A percentile compares a stretch with the other conserved stretches of the same genome.
Evolutionary conservation across 1,140 invertebrate species (phyloP).

Genomic region (Caerostris extrusa): DNA sequence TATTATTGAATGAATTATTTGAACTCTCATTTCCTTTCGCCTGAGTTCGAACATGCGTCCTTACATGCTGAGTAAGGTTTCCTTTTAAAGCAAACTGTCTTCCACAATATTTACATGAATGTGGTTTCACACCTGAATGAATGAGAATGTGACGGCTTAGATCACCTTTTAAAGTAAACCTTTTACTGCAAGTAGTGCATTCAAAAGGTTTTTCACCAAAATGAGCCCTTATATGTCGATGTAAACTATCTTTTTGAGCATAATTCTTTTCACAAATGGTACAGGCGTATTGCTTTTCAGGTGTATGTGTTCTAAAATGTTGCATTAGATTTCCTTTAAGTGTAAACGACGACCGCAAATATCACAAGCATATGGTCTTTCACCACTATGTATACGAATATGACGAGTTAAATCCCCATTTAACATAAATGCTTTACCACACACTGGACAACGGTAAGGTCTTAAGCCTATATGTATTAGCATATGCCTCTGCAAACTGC

Average conservation of each 20-base stretch:
- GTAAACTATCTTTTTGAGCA: conserved; percentile 74
- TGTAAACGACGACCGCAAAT: conserved; percentile 80
- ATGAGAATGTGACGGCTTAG: conserved; percentile 84
- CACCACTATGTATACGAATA: conserved; percentile 82
- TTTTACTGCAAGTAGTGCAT: conserved; percentile 83
- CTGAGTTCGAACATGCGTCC: conserved; percentile 59
- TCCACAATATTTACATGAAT: conserved; percentile 83
- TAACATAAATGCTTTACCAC: conserved; percentile 81
- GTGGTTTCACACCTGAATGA: conserved; percentile 83
- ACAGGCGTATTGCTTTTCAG: conserved; percentile 75
- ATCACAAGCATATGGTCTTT: conserved; percentile 82
- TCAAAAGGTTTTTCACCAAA: conserved; percentile 82
- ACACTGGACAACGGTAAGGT: conserved; percentile 71
- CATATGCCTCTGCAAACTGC: conserved; percentile 73
- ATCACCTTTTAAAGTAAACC: conserved; percentile 84
- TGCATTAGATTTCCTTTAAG: conserved; percentile 76
- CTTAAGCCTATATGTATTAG: conserved; percentile 68
- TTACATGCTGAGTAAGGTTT: conserved; percentile 73
- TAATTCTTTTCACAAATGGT: conserved; percentile 76
- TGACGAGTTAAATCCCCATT: conserved; percentile 82
- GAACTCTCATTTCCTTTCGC: conserved; percentile 1
- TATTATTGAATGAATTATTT: neutral
- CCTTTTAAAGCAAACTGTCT: conserved; percentile 81
- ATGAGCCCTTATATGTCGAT: conserved; percentile 75
- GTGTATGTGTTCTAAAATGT: conserved; percentile 75